phyloP scores from a whole-genome alignment of 1,140 invertebrate genomes.

The Drosophila nasuta region DNA sequence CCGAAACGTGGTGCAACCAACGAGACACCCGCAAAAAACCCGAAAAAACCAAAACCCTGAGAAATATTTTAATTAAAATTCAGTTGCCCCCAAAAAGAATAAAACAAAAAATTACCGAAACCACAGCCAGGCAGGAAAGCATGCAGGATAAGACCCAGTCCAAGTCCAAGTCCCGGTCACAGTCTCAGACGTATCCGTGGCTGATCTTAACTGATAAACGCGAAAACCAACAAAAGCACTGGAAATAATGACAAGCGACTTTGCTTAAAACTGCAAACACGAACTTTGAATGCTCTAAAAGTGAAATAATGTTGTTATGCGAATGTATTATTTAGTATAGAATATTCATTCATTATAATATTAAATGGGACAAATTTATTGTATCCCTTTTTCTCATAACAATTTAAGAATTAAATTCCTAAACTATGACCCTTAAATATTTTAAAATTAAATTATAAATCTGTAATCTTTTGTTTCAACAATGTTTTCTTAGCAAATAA shows the following conservation, averaged over 20 bases:
- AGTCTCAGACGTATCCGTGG: conserved; percentile 56
- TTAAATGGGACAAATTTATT: too few species aligned
- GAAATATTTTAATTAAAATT: conserved; percentile 84
- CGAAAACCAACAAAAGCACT: conserved; percentile 71
- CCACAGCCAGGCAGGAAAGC: conserved; percentile 33
- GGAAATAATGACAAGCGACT: conserved; percentile 29
- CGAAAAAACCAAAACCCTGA: conserved; percentile 64
- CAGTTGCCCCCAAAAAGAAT: conserved; percentile 57
- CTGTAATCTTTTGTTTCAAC: too few species aligned
- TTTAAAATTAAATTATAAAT: too few species aligned
- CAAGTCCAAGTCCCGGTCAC: conserved; percentile 18
- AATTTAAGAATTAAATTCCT: too few species aligned
- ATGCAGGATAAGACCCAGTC: conserved; percentile 66
- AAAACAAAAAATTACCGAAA: conserved; percentile 58
- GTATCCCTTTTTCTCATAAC: too few species aligned
- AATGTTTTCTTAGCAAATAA: too few species aligned
- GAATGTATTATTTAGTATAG: too few species aligned
- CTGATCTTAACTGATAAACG: conserved; percentile 82
- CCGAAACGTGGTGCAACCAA: conserved; percentile 4
- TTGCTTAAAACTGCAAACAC: background rate
- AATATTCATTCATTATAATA: too few species aligned
- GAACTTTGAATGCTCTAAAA: conserved; percentile 21
- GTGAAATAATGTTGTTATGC: too few species aligned
- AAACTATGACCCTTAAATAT: too few species aligned
- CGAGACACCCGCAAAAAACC: conserved; percentile 13